phyloP scores from a whole-genome alignment of 2,113 vertebrate species.

The Noctilio leporinus region DNA sequence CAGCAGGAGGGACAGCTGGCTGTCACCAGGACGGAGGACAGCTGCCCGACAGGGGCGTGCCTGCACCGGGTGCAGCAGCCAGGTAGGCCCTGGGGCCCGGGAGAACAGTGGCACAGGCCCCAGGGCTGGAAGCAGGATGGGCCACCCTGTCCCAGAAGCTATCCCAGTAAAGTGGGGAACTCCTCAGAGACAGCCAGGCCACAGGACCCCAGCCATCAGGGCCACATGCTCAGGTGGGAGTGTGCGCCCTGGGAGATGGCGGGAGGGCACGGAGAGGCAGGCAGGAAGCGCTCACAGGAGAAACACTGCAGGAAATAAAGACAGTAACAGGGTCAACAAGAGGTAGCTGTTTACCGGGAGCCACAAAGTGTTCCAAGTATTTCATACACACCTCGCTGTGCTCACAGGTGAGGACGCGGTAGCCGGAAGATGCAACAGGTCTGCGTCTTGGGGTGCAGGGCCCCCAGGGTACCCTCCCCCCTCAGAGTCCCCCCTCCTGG shows the following conservation, averaged over 20 bases:
- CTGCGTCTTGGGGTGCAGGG: background rate
- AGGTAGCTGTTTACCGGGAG: rapidly evolving
- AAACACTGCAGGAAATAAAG: background rate
- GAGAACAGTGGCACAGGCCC: rapidly evolving
- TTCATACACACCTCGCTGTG: background rate
- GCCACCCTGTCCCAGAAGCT: background rate
- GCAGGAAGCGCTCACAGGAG: background rate
- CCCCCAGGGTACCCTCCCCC: background rate
- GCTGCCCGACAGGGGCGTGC: rapidly evolving
- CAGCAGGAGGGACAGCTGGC: background rate
- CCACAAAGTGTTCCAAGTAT: background rate
- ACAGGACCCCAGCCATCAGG: background rate
- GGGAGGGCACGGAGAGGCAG: background rate
- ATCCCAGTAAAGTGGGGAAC: background rate
- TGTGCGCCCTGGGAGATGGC: too few relatives aligned
- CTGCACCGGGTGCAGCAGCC: background rate
- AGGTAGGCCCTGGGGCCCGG: background rate
- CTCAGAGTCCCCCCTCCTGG: background rate
- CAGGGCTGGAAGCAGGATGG: background rate
- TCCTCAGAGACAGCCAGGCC: background rate
- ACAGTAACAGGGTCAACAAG: rapidly evolving
- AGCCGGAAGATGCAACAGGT: rapidly evolving
- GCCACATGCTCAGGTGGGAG: background rate
- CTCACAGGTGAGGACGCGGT: background rate
- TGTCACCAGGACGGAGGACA: background rate